Base-by-base conservation (phyloP, 2,888 invertebrate genomes). In the Drosophila setosimentum region DNA sequence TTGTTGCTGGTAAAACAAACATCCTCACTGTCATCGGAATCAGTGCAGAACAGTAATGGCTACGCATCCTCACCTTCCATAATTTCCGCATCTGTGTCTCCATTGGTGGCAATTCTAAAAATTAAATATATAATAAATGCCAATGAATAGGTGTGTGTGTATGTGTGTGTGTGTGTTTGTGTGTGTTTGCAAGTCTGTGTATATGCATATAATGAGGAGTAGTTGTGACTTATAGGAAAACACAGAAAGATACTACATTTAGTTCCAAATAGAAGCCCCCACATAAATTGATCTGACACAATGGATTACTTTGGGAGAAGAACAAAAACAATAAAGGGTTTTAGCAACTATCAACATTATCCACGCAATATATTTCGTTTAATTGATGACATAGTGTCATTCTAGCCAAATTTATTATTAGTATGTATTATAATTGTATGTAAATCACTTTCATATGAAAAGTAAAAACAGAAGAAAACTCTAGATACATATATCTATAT, bases 1-100 rank as follows among this genome's bases (percentile, higher is more conserved):
- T 78, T 85, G 63, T 81, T 82, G 73, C 80, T 81, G 68, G 67
- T 83, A 51, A 73, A 76, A 76, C 86, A 90, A 78, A 90, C 80
- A 73, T 92, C 92, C 72, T 92, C 92, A 76, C 92, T 92, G 77
- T 85, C 92, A 76, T 92, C 92, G 82, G 92, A 91, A 85, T 93
- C 92, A 89, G 91, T 91, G 89, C 87, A 91, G 73, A 85, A 83
- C 89, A 93, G 91, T 93, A 93, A 89, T 92, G 93, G 93, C 93
- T 93, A 93, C 91, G 92, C 93, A 68, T 93, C 93, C 67, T 90
- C 92, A 62, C 80, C 89, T 8, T 85, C 88, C 75, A 88, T 81
- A 66, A 79, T 68, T 16, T 88, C 89, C 1, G 66, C 85, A 77
- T 92, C 91, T 16, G 78, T 72, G 67, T 92, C 92, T 55, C 60